phyloP scores from a whole-genome alignment of 2,888 invertebrate species.

The Plebejus melissa region DNA sequence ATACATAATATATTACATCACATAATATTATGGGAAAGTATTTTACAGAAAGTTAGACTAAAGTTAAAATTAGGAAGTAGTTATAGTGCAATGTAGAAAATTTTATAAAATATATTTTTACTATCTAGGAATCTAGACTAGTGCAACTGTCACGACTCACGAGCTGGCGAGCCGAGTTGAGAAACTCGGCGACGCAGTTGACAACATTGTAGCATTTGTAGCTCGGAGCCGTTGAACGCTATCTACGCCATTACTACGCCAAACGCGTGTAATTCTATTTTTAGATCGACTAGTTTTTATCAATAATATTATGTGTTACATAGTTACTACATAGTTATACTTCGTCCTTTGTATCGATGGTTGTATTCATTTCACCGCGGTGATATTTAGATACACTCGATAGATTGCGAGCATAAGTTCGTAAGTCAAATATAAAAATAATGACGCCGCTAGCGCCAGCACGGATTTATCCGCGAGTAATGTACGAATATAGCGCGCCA shows the following conservation, averaged over 20 bases:
- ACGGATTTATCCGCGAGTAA: slow-evolving; percentile 1
- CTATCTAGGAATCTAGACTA: background rate
- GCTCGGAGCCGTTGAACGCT: slow-evolving; percentile 3
- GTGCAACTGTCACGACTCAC: background rate
- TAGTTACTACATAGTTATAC: background rate
- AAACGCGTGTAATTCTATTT: slow-evolving; percentile 10
- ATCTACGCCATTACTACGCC: slow-evolving; percentile 4
- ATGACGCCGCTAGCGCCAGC: background rate
- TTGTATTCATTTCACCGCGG: background rate
- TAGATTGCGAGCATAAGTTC: background rate
- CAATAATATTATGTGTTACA: background rate
- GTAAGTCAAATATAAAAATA: slow-evolving; percentile 10
- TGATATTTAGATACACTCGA: background rate
- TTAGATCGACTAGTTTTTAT: slow-evolving; percentile 14
- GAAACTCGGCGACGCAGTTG: background rate
- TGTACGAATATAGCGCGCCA: slow-evolving; percentile 38
- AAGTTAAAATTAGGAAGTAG: too few relatives aligned
- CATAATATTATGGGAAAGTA: too few relatives aligned
- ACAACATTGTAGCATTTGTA: slow-evolving; percentile 1
- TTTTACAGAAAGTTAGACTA: too few relatives aligned
- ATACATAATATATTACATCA: too few relatives aligned
- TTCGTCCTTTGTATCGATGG: background rate
- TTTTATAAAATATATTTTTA: background rate
- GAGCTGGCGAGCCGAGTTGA: background rate
- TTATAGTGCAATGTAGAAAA: too few relatives aligned